Base-by-base conservation (phyloP, 2,113 vertebrate species). In the Butastur rufipennis region DNA sequence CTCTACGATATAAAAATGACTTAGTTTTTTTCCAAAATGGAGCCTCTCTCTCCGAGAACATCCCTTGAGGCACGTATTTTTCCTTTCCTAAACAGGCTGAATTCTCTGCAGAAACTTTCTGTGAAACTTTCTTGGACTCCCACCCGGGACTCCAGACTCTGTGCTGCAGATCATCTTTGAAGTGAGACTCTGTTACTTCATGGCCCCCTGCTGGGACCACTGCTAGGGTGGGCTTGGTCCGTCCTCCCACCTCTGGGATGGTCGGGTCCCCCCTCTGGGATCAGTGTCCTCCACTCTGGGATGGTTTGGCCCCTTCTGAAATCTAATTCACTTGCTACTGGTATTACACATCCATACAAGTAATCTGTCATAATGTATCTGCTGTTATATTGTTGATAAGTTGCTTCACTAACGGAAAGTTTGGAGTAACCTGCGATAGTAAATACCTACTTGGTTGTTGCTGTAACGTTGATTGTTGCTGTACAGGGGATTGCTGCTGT, bases 161-260 rank as follows among this genome's bases (percentile, higher is more conserved):
- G 0, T 38, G 19, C 11, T 0, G 1, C 1, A 1, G 9, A 58
- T 27, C 26, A 13, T 36, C 59, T 56, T 42, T 32, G 43, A 58
- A 15, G 43, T 11, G 27, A 45, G 27, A 23, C 26, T n/a, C 27
- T 25, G 22, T 26, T 40, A 29, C 23, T 47, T 34, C 16, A 16
- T 9, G 9, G 12, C 20, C 7, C 5, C 12, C 6, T 0, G 1
- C 14, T 14, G 9, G 32, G 36, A 53, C 14, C 18, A 7, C 13
- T 9, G 11, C 29, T 52, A 36, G 9, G 4, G 14, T 13, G 2
- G 4, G 50, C n/a, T 48, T 0, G 0, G 25, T 45, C 59, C 9
- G 7, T 21, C 13, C 31, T 66, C 25, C 40, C 11, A 3, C 21
- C 12, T 13, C 50, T 11, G 40, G 32, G 9, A 27, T 21, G 20